Evolutionary conservation across 1,140 invertebrate genomes (phyloP).

Genomic region (Potamilus streckersoni): DNA sequence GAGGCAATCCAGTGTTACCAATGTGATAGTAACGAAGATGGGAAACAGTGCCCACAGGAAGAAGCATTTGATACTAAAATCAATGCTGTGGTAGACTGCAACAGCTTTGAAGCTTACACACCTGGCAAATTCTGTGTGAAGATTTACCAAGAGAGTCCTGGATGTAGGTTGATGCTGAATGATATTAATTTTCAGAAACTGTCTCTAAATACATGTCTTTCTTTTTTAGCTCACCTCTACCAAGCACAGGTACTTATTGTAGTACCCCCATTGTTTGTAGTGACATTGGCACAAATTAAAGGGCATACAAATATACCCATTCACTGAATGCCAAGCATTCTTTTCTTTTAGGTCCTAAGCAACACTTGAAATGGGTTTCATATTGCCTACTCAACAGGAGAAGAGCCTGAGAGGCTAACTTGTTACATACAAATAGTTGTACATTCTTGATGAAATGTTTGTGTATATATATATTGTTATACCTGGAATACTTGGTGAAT

Average conservation of each 20-base stretch:
- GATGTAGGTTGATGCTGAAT: slow-evolving; percentile 60
- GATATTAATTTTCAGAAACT: neutral
- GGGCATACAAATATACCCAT: neutral
- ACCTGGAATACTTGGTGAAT: too few relatives aligned
- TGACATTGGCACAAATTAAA: too few relatives aligned
- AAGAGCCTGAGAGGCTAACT: neutral
- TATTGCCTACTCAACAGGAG: too few relatives aligned
- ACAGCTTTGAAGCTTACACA: slow-evolving; percentile 65
- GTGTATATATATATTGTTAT: too few relatives aligned
- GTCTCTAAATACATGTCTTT: neutral
- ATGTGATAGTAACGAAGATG: slow-evolving; percentile 69
- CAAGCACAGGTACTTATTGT: neutral
- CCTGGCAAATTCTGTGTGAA: slow-evolving; percentile 69
- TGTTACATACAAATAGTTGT: neutral
- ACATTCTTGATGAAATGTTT: neutral
- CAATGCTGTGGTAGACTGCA: slow-evolving; percentile 67
- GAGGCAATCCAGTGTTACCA: slow-evolving; percentile 67
- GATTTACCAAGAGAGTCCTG: slow-evolving; percentile 66
- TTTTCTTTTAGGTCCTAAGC: too few relatives aligned
- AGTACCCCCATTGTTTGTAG: neutral
- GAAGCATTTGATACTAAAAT: slow-evolving; percentile 61
- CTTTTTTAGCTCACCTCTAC: neutral
- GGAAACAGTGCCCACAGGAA: slow-evolving; percentile 59
- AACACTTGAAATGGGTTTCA: too few relatives aligned
- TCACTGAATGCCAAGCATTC: too few relatives aligned